A percentile compares a stretch with the other conserved stretches of the same genome.
Evolutionary conservation across 2,797 vertebrate species (phyloP).

Genomic region (Sebastes vulpes): DNA sequence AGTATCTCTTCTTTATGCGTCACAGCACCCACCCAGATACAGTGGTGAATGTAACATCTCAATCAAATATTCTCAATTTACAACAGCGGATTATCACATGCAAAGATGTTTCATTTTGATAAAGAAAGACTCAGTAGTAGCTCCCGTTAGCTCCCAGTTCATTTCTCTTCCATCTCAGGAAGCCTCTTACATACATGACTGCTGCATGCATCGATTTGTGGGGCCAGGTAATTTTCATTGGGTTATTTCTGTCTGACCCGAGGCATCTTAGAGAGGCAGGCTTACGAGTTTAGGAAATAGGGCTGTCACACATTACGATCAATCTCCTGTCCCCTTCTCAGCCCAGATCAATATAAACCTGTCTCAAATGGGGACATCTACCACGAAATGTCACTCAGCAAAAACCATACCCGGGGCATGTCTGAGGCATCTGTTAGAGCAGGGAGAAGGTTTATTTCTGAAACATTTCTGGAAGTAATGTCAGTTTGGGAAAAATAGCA

Average conservation of each 20-base stretch:
- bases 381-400: slow-evolving; percentile 47
- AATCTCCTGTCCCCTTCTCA: slow-evolving; percentile 42
- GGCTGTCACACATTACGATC: slow-evolving; percentile 55
- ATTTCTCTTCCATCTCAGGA: slow-evolving; percentile 11
- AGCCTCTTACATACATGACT: slow-evolving; percentile 1
- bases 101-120: slow-evolving; percentile 35
- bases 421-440: neutral
- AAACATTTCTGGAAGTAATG: neutral
- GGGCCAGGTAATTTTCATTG: slow-evolving; percentile 38
- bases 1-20: slow-evolving; percentile 19
- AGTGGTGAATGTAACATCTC: slow-evolving; percentile 37
- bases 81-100: slow-evolving; percentile 11
- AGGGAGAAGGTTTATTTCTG: neutral
- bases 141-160: neutral
- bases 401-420: slow-evolving; percentile 36
- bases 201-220: slow-evolving; percentile 25
- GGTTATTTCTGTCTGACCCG: slow-evolving; percentile 34
- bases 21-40: slow-evolving; percentile 30
- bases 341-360: slow-evolving; percentile 68
- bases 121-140: neutral
- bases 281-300: slow-evolving; percentile 55
- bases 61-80: slow-evolving; percentile 39
- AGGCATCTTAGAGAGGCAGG: slow-evolving; percentile 30
- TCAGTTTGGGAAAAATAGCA: neutral
- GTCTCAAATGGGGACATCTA: slow-evolving; percentile 44